Percentiles rank a stretch among this genome's conserved stretches.
phyloP scores from a whole-genome alignment of 2,113 vertebrate species.

The Megaceryle torquata region DNA sequence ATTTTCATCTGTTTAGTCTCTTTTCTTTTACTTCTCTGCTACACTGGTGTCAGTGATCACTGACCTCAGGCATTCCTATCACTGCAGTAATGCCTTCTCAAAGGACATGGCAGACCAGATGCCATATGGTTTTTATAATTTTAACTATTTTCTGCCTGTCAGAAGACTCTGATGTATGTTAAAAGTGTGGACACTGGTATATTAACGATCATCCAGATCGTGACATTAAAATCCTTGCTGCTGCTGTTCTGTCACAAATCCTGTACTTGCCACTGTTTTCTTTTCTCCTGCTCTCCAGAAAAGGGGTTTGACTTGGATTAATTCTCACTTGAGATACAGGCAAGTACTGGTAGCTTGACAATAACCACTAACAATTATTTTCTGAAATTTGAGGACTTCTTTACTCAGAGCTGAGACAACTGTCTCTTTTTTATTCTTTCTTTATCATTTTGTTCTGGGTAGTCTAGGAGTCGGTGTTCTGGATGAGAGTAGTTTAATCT shows the following conservation, averaged over 20 bases:
- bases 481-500: not conserved
- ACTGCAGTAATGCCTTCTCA: not conserved
- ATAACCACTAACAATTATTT: not conserved
- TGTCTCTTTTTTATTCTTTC: not conserved
- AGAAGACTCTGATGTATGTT: too few relatives aligned
- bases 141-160: not conserved
- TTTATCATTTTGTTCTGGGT: not conserved
- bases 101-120: not conserved
- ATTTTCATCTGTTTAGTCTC: not conserved
- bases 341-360: not conserved
- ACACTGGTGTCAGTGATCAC: not conserved
- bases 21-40: not conserved
- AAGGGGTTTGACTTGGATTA: not conserved
- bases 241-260: not conserved
- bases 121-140: not conserved
- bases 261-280: not conserved
- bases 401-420: not conserved
- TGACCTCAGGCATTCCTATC: not conserved
- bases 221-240: not conserved
- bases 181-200: not conserved
- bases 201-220: not conserved
- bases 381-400: not conserved
- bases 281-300: not conserved
- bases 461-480: not conserved
- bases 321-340: not conserved